Evolutionary conservation across 2,888 invertebrate genomes (phyloP).

Genomic region (Xiphydria camelus): DNA sequence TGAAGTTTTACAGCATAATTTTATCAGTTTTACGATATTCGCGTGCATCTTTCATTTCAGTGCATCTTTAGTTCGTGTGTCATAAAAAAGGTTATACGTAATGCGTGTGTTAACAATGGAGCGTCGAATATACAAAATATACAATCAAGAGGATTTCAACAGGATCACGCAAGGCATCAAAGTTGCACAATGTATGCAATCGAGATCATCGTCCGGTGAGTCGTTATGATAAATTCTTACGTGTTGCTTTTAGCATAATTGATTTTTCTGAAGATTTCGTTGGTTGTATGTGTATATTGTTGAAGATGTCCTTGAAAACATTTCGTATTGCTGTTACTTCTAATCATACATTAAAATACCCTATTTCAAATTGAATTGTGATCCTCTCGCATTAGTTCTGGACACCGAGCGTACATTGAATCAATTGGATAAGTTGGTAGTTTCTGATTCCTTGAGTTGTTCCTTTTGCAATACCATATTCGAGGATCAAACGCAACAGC

Average conservation of each 20-base stretch:
- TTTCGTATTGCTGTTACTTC: no score
- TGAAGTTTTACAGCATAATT: background rate
- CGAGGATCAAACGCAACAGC: constrained; percentile 65
- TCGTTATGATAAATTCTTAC: constrained; percentile 3
- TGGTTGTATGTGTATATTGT: background rate
- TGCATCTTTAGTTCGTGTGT: background rate
- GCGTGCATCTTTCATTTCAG: background rate
- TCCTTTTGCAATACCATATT: constrained; percentile 63
- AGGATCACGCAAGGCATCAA: constrained; percentile 61
- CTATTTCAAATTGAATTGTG: background rate
- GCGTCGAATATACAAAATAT: constrained; percentile 58
- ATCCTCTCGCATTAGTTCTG: constrained; percentile 20
- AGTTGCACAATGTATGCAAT: constrained; percentile 66
- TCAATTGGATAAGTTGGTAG: constrained; percentile 51
- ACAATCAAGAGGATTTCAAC: constrained; percentile 61
- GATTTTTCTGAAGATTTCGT: background rate
- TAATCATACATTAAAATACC: no score
- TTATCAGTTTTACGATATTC: background rate
- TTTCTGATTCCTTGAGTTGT: constrained; percentile 59
- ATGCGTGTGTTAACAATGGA: constrained; percentile 29
- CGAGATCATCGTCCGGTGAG: constrained; percentile 61
- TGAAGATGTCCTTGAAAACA: no score
- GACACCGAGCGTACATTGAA: constrained; percentile 36
- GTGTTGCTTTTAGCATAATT: background rate
- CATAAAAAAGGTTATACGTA: background rate